phyloP scores from a whole-genome alignment of 1,140 invertebrate genomes.

The Cecropterus lyciades region DNA sequence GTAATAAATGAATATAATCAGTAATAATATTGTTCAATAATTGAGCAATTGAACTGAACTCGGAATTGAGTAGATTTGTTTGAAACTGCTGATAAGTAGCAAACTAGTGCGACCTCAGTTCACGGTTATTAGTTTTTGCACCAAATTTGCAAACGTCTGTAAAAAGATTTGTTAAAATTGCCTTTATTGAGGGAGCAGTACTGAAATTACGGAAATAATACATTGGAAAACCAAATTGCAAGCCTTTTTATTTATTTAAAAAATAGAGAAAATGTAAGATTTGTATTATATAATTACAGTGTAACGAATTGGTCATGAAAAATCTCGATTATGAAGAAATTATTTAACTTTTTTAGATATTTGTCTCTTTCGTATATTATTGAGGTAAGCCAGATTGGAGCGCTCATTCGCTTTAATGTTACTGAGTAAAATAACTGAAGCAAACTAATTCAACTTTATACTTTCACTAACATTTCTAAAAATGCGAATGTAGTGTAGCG shows the following conservation, averaged over 20 bases:
- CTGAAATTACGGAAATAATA: neutral
- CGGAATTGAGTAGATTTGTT: neutral
- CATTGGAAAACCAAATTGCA: neutral
- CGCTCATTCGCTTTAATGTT: neutral
- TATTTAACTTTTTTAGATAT: neutral
- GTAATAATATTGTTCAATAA: neutral
- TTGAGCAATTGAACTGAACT: neutral
- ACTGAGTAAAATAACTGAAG: neutral
- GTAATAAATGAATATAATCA: neutral
- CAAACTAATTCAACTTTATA: neutral
- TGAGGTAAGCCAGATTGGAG: neutral
- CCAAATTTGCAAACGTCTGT: conserved; percentile 5
- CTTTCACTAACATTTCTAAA: conserved; percentile 3
- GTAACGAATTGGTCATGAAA: no score
- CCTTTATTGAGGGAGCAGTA: conserved; percentile 1
- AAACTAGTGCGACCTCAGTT: conserved; percentile 6
- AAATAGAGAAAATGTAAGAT: no score
- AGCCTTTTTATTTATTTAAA: no score
- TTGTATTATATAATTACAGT: no score
- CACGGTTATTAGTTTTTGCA: conserved; percentile 13
- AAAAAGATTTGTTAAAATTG: conserved; percentile 11
- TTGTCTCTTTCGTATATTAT: neutral
- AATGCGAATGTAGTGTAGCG: neutral
- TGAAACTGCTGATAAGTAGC: neutral
- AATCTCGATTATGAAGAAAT: no score